phyloP scores from a whole-genome alignment of 2,797 vertebrate species.

The Micromesistius poutassou region DNA sequence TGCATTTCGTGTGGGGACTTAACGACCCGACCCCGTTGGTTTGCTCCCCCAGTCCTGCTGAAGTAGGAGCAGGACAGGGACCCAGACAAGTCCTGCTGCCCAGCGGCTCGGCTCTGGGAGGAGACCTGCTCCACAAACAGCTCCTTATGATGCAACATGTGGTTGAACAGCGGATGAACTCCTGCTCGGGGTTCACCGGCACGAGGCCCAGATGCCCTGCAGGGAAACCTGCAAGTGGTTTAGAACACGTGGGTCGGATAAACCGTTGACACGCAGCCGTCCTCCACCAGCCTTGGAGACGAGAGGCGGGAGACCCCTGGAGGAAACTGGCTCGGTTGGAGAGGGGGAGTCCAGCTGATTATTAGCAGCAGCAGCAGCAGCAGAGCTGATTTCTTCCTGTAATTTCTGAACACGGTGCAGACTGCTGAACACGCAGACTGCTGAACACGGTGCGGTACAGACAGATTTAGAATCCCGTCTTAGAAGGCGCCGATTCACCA shows the following conservation, averaged over 20 bases:
- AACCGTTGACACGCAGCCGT: conserved; percentile 13
- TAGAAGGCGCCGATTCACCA: conserved; percentile 51
- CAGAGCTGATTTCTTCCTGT: no score
- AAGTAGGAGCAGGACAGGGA: neutral
- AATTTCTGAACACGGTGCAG: no score
- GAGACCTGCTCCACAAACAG: conserved; percentile 22
- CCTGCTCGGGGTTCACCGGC: conserved; percentile 16
- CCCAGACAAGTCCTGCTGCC: neutral
- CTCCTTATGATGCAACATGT: conserved; percentile 40
- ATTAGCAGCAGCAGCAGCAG: no score
- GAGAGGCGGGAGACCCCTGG: conserved; percentile 10
- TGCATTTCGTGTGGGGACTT: no score
- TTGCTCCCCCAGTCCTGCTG: neutral
- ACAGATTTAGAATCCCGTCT: conserved; percentile 6
- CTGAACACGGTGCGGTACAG: no score
- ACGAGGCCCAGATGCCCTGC: conserved; percentile 13
- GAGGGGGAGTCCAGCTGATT: neutral
- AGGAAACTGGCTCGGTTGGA: neutral
- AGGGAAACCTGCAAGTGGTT: conserved; percentile 55
- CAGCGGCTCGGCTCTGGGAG: conserved; percentile 19
- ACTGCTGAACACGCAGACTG: no score
- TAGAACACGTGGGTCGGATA: conserved; percentile 45
- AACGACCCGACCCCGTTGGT: no score
- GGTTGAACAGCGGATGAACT: conserved; percentile 40
- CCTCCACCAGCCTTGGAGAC: conserved; percentile 12